A percentile compares a stretch with the other conserved stretches of the same genome.
Evolutionary conservation across 2,888 invertebrate genomes (phyloP).

Genomic region (Ptychoptera contaminata): DNA sequence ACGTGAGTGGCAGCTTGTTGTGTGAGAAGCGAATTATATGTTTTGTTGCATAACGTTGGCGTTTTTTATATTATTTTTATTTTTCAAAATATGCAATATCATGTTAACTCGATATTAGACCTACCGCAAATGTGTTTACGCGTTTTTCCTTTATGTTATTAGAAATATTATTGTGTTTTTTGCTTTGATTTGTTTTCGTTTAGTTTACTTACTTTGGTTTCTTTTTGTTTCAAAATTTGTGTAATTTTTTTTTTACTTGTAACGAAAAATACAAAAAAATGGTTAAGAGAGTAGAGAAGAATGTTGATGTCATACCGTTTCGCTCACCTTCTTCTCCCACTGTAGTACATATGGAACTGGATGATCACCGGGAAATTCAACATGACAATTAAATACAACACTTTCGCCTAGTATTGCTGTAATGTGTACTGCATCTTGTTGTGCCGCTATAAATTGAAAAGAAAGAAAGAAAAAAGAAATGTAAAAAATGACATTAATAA

Average conservation of each 20-base stretch:
- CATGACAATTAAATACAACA: conserved; percentile 95
- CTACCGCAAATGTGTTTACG: no score
- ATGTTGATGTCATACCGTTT: conserved; percentile 72
- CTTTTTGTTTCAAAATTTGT: conserved; percentile 4
- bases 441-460: conserved; percentile 15
- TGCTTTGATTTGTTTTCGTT: conserved; percentile 8
- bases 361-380: conserved; percentile 90
- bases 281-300: conserved; percentile 38
- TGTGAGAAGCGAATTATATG: no score
- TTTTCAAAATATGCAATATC: no score
- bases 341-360: conserved; percentile 95
- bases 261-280: conserved; percentile 20
- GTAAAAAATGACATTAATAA: neutral
- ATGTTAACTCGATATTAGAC: no score
- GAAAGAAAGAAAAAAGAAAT: neutral
- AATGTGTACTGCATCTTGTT: conserved; percentile 87
- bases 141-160: no score
- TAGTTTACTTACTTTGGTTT: conserved; percentile 13
- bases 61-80: no score
- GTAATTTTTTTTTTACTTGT: conserved; percentile 10
- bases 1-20: no score
- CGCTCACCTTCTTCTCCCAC: conserved; percentile 99
- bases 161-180: conserved; percentile 2
- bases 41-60: no score
- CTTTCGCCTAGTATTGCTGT: conserved; percentile 94